Evolutionary conservation across 2,888 invertebrate species (phyloP).

Genomic region (Alloplasta piceator): DNA sequence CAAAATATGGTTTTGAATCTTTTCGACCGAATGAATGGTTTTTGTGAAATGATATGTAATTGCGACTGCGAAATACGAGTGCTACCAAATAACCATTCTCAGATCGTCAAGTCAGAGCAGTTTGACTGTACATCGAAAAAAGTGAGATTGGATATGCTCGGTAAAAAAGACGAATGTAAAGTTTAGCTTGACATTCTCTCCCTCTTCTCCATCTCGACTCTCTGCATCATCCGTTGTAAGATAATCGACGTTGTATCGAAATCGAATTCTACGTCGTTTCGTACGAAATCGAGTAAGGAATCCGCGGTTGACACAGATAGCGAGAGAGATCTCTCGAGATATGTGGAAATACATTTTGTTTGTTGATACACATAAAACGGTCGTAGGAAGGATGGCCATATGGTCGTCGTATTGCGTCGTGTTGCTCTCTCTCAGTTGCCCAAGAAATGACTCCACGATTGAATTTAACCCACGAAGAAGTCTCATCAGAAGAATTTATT

Average conservation of each 20-base stretch:
- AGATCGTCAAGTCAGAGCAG: too few species aligned
- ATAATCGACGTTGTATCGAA: conserved; percentile 40
- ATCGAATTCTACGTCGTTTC: conserved; percentile 22
- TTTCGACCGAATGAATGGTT: too few species aligned
- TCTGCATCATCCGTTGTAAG: background rate
- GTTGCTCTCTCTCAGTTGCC: background rate
- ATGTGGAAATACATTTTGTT: conserved; percentile 1
- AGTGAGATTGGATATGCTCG: too few species aligned
- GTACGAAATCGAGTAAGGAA: conserved; percentile 3
- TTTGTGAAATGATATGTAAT: too few species aligned
- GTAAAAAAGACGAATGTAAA: background rate
- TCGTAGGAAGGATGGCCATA: conserved; percentile 26
- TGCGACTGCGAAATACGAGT: too few species aligned
- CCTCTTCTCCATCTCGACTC: background rate
- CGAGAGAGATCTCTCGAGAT: background rate
- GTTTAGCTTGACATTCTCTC: background rate
- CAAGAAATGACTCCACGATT: too few species aligned
- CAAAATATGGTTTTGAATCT: too few species aligned
- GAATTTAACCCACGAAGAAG: too few species aligned
- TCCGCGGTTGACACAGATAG: background rate
- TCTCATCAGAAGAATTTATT: too few species aligned
- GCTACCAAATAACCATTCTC: too few species aligned
- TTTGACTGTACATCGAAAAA: too few species aligned
- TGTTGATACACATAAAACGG: conserved; percentile 33
- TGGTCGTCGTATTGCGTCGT: conserved; percentile 6